Conservation (phyloP, 2,113 vertebrate species). For the Ranitomeya imitator region DNA sequence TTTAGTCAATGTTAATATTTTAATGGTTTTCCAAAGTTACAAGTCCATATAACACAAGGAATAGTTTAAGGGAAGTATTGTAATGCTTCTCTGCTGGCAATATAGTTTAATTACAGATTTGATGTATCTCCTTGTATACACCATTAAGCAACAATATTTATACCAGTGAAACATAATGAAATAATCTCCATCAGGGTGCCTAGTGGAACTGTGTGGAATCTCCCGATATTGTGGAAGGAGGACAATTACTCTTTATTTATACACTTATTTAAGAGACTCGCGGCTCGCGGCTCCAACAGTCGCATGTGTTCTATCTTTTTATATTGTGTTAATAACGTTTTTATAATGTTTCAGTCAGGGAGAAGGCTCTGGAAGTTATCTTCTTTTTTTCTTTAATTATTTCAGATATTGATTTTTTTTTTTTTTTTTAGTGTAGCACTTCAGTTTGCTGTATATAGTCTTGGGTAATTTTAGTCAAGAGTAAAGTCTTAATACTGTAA, state of each 20-base stretch:
- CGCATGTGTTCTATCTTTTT: background rate
- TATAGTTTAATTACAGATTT: conserved; percentile 54
- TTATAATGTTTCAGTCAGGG: conserved; percentile 10
- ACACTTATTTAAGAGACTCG: conserved; percentile 33
- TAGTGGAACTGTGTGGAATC: conserved; percentile 23
- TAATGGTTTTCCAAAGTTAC: background rate
- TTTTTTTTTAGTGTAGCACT: background rate
- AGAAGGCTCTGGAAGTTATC: background rate
- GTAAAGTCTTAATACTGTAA: background rate
- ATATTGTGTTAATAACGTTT: conserved; percentile 31
- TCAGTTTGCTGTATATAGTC: background rate
- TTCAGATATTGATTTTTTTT: conserved; percentile 5
- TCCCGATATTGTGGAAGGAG: conserved; percentile 30
- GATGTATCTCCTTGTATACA: conserved; percentile 53
- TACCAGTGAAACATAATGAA: conserved; percentile 52
- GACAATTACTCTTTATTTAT: conserved; percentile 43
- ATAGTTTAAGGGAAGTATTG: conserved; percentile 23
- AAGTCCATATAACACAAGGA: conserved; percentile 30
- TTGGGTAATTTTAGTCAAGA: background rate
- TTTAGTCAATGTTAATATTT: conserved; percentile 26
- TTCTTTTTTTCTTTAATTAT: conserved; percentile 22
- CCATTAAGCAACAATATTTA: conserved; percentile 58
- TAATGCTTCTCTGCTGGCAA: conserved; percentile 36
- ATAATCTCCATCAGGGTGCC: conserved; percentile 48
- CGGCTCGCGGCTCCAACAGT: background rate